Evolutionary conservation across 2,888 invertebrate species (phyloP).

Genomic region (Acleris emargana): DNA sequence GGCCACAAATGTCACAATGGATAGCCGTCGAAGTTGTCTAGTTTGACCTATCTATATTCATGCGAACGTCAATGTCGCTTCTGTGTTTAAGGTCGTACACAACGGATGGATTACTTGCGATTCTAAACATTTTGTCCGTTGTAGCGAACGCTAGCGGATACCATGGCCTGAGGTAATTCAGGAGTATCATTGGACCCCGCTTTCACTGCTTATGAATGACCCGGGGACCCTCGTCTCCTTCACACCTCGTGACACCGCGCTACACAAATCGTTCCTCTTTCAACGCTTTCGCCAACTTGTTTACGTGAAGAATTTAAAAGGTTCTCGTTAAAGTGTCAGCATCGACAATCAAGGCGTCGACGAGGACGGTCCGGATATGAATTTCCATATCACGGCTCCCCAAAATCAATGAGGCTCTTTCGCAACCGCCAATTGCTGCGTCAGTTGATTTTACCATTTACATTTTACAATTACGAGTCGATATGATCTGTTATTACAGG

Average conservation of each 20-base stretch:
- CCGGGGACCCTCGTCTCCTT: constrained; percentile 57
- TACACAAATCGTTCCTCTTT: constrained; percentile 72
- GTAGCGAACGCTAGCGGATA: constrained; percentile 50
- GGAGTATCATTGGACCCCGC: constrained; percentile 65
- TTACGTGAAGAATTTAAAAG: constrained; percentile 64
- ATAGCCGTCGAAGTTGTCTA: constrained; percentile 40
- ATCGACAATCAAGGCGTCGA: constrained; percentile 44
- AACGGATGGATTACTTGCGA: constrained; percentile 63
- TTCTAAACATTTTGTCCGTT: constrained; percentile 51
- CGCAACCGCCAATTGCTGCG: constrained; percentile 60
- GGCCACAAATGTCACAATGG: constrained; percentile 19
- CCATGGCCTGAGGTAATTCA: constrained; percentile 64
- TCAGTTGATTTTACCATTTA: constrained; percentile 60
- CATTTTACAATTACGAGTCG: constrained; percentile 65
- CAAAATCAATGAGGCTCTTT: constrained; percentile 52
- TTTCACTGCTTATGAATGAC: constrained; percentile 76
- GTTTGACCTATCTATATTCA: constrained; percentile 49
- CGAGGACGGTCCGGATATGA: constrained; percentile 48
- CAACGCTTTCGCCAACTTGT: constrained; percentile 66
- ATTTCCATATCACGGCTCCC: constrained; percentile 47
- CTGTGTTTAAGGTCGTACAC: constrained; percentile 57
- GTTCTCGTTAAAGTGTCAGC: constrained; percentile 65
- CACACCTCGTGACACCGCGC: constrained; percentile 57
- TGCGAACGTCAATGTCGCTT: constrained; percentile 60
- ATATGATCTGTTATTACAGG: constrained; percentile 69